Conservation (phyloP, 2,888 invertebrate genomes). For the Tetranychus piercei region DNA sequence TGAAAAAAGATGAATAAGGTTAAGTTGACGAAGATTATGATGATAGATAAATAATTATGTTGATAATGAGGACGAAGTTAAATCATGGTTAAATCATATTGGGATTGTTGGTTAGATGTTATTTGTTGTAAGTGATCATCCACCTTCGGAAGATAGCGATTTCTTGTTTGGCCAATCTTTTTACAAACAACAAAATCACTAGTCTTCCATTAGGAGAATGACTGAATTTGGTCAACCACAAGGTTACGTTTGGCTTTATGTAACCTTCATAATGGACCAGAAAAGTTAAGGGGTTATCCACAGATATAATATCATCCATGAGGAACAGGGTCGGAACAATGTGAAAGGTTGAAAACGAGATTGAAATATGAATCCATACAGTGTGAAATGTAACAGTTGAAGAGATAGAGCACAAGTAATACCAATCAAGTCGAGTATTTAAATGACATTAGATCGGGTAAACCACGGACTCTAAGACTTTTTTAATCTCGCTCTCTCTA, state of each 20-base stretch:
- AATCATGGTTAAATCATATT: background rate
- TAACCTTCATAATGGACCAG: too few species aligned
- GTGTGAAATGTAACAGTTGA: background rate
- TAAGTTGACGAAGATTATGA: too few species aligned
- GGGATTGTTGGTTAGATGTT: background rate
- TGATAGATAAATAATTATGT: too few species aligned
- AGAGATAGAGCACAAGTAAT: background rate
- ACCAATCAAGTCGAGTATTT: background rate
- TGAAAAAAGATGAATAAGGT: too few species aligned
- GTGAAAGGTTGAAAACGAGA: background rate
- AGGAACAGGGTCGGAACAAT: background rate
- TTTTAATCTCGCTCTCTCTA: background rate
- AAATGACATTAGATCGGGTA: background rate
- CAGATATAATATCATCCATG: too few species aligned
- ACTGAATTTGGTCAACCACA: background rate
- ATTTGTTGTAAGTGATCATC: slow-evolving; percentile 2
- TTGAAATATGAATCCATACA: background rate
- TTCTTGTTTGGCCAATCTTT: slow-evolving; percentile 3
- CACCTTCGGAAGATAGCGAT: slow-evolving; percentile 12
- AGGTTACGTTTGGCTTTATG: too few species aligned
- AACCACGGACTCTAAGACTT: background rate
- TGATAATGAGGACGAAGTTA: too few species aligned
- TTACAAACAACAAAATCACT: slow-evolving; percentile 12
- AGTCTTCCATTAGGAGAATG: slow-evolving; percentile 11
- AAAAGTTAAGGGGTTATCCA: too few species aligned